Conservation (phyloP, 2,888 invertebrate genomes). For the Anarsia innoxiella region DNA sequence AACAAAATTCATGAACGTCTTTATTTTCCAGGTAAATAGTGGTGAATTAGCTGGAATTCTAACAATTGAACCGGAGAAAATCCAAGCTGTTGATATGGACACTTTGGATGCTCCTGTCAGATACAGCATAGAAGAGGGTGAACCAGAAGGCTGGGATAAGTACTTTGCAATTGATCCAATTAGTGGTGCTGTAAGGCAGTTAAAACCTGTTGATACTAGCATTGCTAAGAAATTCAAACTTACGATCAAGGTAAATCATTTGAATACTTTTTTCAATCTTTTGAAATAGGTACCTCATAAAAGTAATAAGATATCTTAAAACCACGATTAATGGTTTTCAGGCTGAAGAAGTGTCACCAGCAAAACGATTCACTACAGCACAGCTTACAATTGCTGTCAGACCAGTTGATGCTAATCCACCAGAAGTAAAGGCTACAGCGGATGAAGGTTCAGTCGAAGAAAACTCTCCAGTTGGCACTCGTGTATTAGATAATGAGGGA, state of each 20-base stretch:
- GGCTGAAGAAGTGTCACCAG: slow-evolving; percentile 89
- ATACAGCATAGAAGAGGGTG: slow-evolving; percentile 88
- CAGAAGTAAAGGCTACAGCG: slow-evolving; percentile 81
- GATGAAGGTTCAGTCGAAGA: slow-evolving; percentile 88
- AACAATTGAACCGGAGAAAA: slow-evolving; percentile 88
- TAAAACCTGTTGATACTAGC: slow-evolving; percentile 85
- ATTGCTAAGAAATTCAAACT: slow-evolving; percentile 87
- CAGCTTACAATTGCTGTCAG: slow-evolving; percentile 87
- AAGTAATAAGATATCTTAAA: not conserved
- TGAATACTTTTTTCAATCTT: not conserved
- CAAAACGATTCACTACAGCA: slow-evolving; percentile 86
- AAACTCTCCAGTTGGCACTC: slow-evolving; percentile 89
- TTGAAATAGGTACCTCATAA: too few species aligned
- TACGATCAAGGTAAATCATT: slow-evolving; percentile 80
- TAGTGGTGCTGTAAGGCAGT: slow-evolving; percentile 87
- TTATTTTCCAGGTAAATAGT: slow-evolving; percentile 78
- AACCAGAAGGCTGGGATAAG: slow-evolving; percentile 83
- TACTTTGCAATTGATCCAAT: slow-evolving; percentile 89
- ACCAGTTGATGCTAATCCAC: slow-evolving; percentile 91
- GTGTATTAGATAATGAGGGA: slow-evolving; percentile 79
- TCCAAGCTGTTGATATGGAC: slow-evolving; percentile 93
- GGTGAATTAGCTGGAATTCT: slow-evolving; percentile 89
- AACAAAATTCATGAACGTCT: too few species aligned
- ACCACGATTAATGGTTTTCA: too few species aligned
- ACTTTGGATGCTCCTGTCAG: slow-evolving; percentile 88